Percentiles rank a stretch among this genome's conserved stretches.
phyloP scores from a whole-genome alignment of 2,113 vertebrate species.

The Gobio gobio region DNA sequence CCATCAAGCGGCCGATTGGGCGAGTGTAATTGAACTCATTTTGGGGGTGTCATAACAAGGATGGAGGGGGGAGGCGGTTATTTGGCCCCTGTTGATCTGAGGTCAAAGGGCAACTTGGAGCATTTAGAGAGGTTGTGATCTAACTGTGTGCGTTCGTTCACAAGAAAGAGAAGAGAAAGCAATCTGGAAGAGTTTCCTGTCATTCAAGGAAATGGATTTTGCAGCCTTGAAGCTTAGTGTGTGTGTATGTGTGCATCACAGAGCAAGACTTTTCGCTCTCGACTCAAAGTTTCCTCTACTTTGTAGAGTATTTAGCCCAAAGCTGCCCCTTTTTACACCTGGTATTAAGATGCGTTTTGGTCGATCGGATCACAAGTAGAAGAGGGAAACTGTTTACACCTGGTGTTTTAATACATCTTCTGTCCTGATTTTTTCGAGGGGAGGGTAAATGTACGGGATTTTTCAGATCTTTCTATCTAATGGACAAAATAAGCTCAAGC shows the following conservation, averaged over 20 bases:
- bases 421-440: too few relatives aligned
- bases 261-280: not conserved
- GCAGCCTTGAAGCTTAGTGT: not conserved
- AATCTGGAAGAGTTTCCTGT: constrained; percentile 12
- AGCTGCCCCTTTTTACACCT: not conserved
- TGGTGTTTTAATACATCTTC: too few relatives aligned
- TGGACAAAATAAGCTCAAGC: too few relatives aligned
- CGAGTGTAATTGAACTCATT: constrained; percentile 32
- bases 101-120: constrained; percentile 14
- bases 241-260: not conserved
- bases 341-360: too few relatives aligned
- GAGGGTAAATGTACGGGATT: too few relatives aligned
- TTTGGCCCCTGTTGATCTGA: constrained; percentile 19
- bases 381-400: too few relatives aligned
- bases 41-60: constrained; percentile 23
- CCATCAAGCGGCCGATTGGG: constrained; percentile 36
- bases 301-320: not conserved
- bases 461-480: too few relatives aligned
- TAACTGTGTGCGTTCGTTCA: constrained; percentile 9
- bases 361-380: too few relatives aligned
- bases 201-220: constrained; percentile 10
- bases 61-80: not conserved
- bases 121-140: constrained; percentile 28
- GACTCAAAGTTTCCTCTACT: not conserved
- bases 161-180: not conserved